A percentile compares a stretch with the other conserved stretches of the same genome.
phyloP scores from a whole-genome alignment of 1,140 invertebrate species.

The Diploscapter pachys region DNA sequence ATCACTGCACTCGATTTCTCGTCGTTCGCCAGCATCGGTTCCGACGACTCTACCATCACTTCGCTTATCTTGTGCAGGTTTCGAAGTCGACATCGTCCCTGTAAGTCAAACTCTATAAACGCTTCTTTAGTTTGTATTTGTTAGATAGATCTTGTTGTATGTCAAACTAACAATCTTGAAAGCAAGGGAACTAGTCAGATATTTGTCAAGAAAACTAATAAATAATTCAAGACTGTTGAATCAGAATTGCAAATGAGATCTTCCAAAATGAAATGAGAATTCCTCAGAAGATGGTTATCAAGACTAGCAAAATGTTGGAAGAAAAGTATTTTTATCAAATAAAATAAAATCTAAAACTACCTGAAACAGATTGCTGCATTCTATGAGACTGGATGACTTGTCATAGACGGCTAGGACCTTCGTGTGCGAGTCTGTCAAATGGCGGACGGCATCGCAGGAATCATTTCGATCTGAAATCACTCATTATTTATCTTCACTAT shows the following conservation, averaged over 20 bases:
- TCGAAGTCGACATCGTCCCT: slow-evolving; percentile 55
- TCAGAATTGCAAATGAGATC: too few relatives aligned
- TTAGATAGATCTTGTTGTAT: not conserved
- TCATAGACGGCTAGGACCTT: slow-evolving; percentile 53
- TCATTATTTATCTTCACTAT: too few relatives aligned
- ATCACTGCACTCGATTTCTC: slow-evolving; percentile 49
- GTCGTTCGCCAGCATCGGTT: slow-evolving; percentile 53
- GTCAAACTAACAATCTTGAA: not conserved
- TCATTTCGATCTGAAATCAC: slow-evolving; percentile 17
- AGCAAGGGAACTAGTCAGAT: not conserved
- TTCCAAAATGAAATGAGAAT: too few relatives aligned
- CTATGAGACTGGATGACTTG: slow-evolving; percentile 51
- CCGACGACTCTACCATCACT: slow-evolving; percentile 41
- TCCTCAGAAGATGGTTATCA: too few relatives aligned
- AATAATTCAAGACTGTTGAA: too few relatives aligned
- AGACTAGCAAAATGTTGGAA: not conserved
- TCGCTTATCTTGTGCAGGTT: slow-evolving; percentile 57
- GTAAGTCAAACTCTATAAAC: not conserved
- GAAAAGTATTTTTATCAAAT: slow-evolving; percentile 17
- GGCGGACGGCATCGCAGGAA: not conserved
- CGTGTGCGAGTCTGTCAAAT: slow-evolving; percentile 49
- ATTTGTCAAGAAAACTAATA: too few relatives aligned
- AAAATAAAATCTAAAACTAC: slow-evolving; percentile 26
- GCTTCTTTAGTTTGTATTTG: not conserved
- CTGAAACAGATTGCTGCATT: slow-evolving; percentile 56